A percentile compares a stretch with the other conserved stretches of the same genome.
Evolutionary conservation across 2,888 invertebrate genomes (phyloP).

Genomic region (Troides helena): DNA sequence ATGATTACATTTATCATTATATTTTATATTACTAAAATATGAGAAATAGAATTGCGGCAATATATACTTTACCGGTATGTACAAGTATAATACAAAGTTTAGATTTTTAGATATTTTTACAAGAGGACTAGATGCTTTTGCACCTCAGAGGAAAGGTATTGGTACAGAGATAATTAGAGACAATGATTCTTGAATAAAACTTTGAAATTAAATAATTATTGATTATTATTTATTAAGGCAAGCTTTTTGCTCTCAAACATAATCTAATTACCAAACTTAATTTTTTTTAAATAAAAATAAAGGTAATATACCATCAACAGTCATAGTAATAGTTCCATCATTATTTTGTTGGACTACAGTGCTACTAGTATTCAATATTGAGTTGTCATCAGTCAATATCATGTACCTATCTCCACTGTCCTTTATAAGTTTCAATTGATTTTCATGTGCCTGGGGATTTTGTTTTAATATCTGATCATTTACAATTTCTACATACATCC

Average conservation of each 20-base stretch:
- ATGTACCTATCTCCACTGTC: conserved; percentile 58
- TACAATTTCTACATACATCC: conserved; percentile 60
- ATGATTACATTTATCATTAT: not conserved
- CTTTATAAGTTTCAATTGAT: conserved; percentile 56
- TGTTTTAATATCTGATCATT: conserved; percentile 50
- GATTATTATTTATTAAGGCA: not conserved
- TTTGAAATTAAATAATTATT: not conserved
- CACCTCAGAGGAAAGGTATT: too few relatives aligned
- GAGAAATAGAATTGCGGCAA: not conserved
- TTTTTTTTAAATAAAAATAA: not conserved
- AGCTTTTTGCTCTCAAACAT: not conserved
- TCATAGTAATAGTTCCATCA: conserved; percentile 70
- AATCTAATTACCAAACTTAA: not conserved
- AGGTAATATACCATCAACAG: conserved; percentile 52
- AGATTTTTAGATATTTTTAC: too few relatives aligned
- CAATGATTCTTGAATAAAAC: not conserved
- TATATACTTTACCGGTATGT: not conserved
- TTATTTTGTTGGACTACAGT: conserved; percentile 64
- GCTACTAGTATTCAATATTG: conserved; percentile 40
- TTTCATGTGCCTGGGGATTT: conserved; percentile 46
- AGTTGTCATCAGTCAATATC: conserved; percentile 51
- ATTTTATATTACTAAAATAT: not conserved
- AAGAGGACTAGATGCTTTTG: too few relatives aligned
- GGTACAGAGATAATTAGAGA: too few relatives aligned
- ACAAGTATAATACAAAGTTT: too few relatives aligned